Evolutionary conservation across 2,113 vertebrate genomes (phyloP), one percentile per base, ranked within the genome.

Genomic region (Eulacestoma nigropectus): DNA sequence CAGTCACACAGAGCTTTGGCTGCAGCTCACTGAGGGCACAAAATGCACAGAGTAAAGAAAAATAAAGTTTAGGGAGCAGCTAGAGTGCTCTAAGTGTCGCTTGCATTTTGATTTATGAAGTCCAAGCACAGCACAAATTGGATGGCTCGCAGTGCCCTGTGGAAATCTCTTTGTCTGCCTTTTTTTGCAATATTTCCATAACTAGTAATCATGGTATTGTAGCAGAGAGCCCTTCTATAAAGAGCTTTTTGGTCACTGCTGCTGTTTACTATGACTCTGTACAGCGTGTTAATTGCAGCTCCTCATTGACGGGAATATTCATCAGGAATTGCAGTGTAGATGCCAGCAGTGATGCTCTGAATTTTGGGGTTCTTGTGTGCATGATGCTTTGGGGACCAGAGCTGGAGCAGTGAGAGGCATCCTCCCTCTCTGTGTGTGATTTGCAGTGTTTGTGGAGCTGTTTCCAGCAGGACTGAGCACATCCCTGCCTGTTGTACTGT

Each of bases 51-150:
- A 74, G 90, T 57, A 84, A 95, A 74, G 89, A 29, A 84, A 93
- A 96, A 92, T 76, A 69, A 79, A 96, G 75, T 96, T 90, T 87
- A 87, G 94, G 57, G 83, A 64, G 81, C 37, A 75, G 41, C 83
- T 30, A 6, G 93, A 87, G 80, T 53, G 80, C 88, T 80, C 79
- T 89, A 91, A 96, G 79, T 12, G 42, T 39, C 0, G 2, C 76
- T 79, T 87, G 78, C 63, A 18, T 92, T 93, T 85, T 93, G 81
- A 91, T 96, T 93, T 92, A 84, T 4, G 2, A 46, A 82, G 59
- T 70, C 73, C 56, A 64, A 72, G 83, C 72, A 9, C 74, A 72
- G 75, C 84, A 67, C 75, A 84, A 87, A 91, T 81, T 32, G 46
- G 29, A 22, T 30, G 46, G 91, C 74, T 90, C 1, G 1, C 79